Conservation (phyloP, 2,797 vertebrate genomes). For the Tinamus major region DNA sequence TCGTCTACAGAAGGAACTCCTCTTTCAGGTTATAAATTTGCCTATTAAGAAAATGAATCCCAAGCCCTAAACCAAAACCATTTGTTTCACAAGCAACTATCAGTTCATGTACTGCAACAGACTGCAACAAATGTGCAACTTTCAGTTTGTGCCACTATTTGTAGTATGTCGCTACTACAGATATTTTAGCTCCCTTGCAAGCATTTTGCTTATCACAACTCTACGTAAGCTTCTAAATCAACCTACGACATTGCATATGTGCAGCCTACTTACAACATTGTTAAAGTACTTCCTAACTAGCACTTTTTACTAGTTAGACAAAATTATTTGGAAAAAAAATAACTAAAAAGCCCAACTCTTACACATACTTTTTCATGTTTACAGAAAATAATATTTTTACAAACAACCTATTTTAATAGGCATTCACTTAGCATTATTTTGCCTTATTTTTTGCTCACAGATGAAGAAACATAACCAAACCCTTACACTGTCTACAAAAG, state of each 20-base stretch:
- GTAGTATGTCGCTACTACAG: not conserved
- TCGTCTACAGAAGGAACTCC: not conserved
- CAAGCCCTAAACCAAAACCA: not conserved
- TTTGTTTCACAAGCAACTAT: not conserved
- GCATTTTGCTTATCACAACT: not conserved
- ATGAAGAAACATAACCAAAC: conserved; percentile 16
- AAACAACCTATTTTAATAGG: conserved; percentile 73
- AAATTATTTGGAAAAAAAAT: conserved; percentile 17
- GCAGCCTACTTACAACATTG: not conserved
- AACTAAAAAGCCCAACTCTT: conserved; percentile 46
- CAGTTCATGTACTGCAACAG: not conserved
- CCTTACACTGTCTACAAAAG: not conserved
- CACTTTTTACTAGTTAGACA: conserved; percentile 6
- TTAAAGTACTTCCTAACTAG: not conserved
- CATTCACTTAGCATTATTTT: conserved; percentile 47
- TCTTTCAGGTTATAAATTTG: not conserved
- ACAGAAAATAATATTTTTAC: conserved; percentile 81
- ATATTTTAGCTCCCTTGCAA: not conserved
- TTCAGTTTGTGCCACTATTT: not conserved
- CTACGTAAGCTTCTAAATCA: not conserved
- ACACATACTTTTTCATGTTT: conserved; percentile 74
- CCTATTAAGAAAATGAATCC: not conserved
- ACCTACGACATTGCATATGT: not conserved
- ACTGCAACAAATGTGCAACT: not conserved
- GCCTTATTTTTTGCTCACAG: not conserved